Conservation (phyloP, 2,888 invertebrate genomes). For the Sussaba pulchella region DNA sequence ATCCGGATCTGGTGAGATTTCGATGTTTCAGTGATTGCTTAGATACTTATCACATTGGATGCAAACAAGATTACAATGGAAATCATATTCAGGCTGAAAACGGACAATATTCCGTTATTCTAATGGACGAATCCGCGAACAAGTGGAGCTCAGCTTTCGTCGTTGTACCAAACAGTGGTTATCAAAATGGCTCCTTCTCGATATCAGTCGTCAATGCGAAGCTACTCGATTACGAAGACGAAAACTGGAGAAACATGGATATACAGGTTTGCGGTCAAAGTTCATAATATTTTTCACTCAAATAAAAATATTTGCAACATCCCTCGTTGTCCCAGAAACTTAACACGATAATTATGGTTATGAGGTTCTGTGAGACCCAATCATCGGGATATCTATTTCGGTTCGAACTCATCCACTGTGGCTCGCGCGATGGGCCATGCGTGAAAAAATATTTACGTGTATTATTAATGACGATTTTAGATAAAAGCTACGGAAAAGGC, state of each 20-base stretch:
- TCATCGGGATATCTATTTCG: too few species aligned
- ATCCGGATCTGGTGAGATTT: slow-evolving; percentile 81
- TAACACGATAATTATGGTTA: too few species aligned
- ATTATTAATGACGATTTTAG: slow-evolving; percentile 71
- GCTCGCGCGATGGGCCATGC: too few species aligned
- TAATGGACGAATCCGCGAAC: slow-evolving; percentile 75
- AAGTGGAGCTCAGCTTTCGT: slow-evolving; percentile 85
- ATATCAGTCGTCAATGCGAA: slow-evolving; percentile 86
- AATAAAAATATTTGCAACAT: too few species aligned
- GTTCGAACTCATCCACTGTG: too few species aligned
- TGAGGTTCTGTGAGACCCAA: too few species aligned
- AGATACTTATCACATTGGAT: background rate
- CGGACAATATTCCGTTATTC: slow-evolving; percentile 86
- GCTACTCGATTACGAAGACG: slow-evolving; percentile 87
- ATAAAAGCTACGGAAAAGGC: slow-evolving; percentile 79
- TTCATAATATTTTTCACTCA: background rate
- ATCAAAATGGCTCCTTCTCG: slow-evolving; percentile 86
- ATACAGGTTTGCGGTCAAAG: slow-evolving; percentile 77
- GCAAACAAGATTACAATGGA: background rate
- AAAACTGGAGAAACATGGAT: slow-evolving; percentile 85
- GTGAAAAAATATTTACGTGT: background rate
- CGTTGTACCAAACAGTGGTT: slow-evolving; percentile 87
- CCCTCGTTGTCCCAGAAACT: too few species aligned
- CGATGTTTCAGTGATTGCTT: background rate
- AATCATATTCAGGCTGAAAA: slow-evolving; percentile 85